Percentiles rank a stretch among this genome's conserved stretches.
These are phyloP conservation scores for Argyrosomus japonicus DNA, from an alignment of 2,113 vertebrate genomes.

Conservation along the genomic window DNA sequence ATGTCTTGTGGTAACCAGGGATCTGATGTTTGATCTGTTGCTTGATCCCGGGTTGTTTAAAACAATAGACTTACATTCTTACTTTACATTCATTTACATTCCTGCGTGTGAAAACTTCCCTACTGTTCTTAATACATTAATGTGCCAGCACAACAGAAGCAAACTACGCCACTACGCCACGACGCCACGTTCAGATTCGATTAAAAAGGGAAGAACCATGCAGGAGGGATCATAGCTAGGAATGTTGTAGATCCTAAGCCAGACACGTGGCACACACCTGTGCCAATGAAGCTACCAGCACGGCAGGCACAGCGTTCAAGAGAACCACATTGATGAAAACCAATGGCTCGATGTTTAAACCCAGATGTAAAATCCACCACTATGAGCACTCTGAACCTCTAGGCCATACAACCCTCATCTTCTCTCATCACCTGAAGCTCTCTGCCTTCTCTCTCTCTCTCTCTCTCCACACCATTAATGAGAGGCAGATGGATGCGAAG, in stretches of 20 bases:
- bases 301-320: background rate
- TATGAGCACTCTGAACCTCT: slow-evolving; percentile 7
- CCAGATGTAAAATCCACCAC: slow-evolving; percentile 34
- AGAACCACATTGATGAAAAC: background rate
- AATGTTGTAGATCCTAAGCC: slow-evolving; percentile 13
- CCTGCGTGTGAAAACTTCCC: background rate
- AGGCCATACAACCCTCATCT: slow-evolving; percentile 1
- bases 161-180: background rate
- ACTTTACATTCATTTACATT: background rate
- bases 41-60: background rate
- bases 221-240: background rate
- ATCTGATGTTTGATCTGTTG: slow-evolving; percentile 14
- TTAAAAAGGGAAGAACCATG: background rate
- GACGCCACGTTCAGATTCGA: background rate
- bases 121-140: background rate
- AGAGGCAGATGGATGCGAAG: slow-evolving; percentile 33
- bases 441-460: background rate
- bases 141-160: background rate
- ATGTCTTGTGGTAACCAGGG: slow-evolving; percentile 4
- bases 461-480: slow-evolving; percentile 5
- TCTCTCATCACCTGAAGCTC: slow-evolving; percentile 13
- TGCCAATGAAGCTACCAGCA: slow-evolving; percentile 1
- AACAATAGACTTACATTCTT: background rate
- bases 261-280: slow-evolving; percentile 41
- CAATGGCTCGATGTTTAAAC: background rate